phyloP scores from a whole-genome alignment of 1,140 invertebrate species.

The Mesaphorura yosii region DNA sequence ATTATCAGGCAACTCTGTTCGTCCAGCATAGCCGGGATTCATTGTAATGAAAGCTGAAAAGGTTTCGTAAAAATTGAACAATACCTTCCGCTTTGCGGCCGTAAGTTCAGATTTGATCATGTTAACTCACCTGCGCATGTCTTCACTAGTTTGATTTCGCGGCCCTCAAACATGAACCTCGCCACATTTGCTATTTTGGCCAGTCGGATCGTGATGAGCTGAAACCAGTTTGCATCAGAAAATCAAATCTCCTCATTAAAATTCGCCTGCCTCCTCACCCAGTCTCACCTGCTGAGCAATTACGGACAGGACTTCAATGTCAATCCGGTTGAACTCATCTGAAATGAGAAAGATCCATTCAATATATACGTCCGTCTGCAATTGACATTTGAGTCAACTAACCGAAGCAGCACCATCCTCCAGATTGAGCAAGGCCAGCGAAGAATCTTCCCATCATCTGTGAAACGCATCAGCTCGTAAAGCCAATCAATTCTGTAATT shows the following conservation, averaged over 20 bases:
- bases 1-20: constrained; percentile 70
- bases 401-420: constrained; percentile 84
- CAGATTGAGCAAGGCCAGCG: not conserved
- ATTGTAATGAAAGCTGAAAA: constrained; percentile 91
- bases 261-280: constrained; percentile 49
- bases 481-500: no score
- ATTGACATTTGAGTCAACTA: constrained; percentile 52
- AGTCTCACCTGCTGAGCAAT: constrained; percentile 78
- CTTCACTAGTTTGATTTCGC: constrained; percentile 69
- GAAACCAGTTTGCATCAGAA: constrained; percentile 35
- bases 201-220: constrained; percentile 63
- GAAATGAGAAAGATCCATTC: constrained; percentile 52
- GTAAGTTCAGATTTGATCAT: no score
- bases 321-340: constrained; percentile 92
- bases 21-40: constrained; percentile 52
- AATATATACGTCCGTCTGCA: no score
- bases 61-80: no score
- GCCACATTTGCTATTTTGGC: constrained; percentile 54
- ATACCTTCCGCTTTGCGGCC: no score
- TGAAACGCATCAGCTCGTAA: not conserved
- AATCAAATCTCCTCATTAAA: constrained; percentile 58
- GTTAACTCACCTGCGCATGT: constrained; percentile 55
- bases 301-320: constrained; percentile 85
- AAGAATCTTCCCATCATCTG: constrained; percentile 27
- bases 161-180: constrained; percentile 78